Percentiles rank a stretch among this genome's conserved stretches.
Conservation (phyloP, 2,797 vertebrate species). For the Ciconia nigra region DNA sequence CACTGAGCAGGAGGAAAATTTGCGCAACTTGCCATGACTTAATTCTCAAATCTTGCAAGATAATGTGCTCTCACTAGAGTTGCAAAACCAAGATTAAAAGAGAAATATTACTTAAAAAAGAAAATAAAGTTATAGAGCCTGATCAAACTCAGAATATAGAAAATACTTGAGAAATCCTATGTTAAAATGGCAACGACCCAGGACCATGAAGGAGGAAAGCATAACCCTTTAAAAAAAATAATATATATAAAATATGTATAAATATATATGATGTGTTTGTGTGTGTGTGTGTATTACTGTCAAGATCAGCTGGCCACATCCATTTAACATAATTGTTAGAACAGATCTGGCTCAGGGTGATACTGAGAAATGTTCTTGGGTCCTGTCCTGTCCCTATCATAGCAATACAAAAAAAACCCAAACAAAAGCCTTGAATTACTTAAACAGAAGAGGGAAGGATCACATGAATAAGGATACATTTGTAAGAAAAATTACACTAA, state of each 20-base stretch:
- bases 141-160: not conserved
- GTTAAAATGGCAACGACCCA: not conserved
- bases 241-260: not conserved
- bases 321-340: not conserved
- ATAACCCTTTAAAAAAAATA: not conserved
- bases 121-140: not conserved
- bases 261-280: not conserved
- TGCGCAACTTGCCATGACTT: not conserved
- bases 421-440: not conserved
- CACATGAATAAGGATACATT: not conserved
- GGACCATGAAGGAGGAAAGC: not conserved
- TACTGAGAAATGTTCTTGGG: not conserved
- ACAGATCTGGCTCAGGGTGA: not conserved
- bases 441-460: not conserved
- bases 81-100: not conserved
- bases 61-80: not conserved
- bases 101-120: not conserved
- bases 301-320: not conserved
- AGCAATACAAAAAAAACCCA: not conserved
- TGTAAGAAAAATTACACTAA: not conserved
- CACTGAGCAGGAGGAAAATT: not conserved
- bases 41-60: not conserved
- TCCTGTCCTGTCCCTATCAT: not conserved
- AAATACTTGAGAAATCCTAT: not conserved
- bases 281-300: no score